Evolutionary conservation across 2,888 invertebrate species (phyloP).

Genomic region (Dicyrtomina minuta): DNA sequence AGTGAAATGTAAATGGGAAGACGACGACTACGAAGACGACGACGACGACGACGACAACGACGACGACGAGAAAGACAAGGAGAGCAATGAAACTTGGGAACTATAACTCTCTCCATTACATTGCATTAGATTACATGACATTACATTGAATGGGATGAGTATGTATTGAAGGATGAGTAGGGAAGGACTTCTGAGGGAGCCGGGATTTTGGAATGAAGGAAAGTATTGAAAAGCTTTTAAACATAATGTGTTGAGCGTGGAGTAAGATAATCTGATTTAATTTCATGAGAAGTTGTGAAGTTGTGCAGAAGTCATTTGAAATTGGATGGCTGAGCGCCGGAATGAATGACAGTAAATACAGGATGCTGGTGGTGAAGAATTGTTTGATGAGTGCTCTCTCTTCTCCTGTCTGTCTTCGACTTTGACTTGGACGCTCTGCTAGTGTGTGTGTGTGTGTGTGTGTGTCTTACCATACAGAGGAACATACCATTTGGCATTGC

Average conservation of each 20-base stretch:
- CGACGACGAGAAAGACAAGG: too few relatives aligned
- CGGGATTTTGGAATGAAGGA: too few relatives aligned
- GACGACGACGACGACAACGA: too few relatives aligned
- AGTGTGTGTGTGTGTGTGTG: too few relatives aligned
- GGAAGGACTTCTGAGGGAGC: background rate
- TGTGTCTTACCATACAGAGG: too few relatives aligned
- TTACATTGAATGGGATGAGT: too few relatives aligned
- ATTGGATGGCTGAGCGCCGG: conserved; percentile 9
- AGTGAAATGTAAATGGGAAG: background rate
- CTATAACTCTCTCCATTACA: too few relatives aligned
- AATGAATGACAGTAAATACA: conserved; percentile 32
- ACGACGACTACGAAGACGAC: background rate
- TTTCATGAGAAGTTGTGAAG: conserved; percentile 5
- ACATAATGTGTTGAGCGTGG: background rate
- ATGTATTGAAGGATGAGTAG: too few relatives aligned
- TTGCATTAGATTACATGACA: too few relatives aligned
- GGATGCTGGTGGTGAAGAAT: conserved; percentile 18
- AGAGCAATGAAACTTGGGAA: too few relatives aligned
- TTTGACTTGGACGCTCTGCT: background rate
- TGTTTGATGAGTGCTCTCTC: conserved; percentile 1
- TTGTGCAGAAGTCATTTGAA: conserved; percentile 23
- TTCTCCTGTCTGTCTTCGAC: too few relatives aligned
- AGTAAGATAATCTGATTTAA: conserved; percentile 14
- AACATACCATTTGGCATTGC: too few relatives aligned
- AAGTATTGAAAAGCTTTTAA: conserved; percentile 32